phyloP scores from a whole-genome alignment of 1,140 invertebrate genomes.

The Papilio polytes region DNA sequence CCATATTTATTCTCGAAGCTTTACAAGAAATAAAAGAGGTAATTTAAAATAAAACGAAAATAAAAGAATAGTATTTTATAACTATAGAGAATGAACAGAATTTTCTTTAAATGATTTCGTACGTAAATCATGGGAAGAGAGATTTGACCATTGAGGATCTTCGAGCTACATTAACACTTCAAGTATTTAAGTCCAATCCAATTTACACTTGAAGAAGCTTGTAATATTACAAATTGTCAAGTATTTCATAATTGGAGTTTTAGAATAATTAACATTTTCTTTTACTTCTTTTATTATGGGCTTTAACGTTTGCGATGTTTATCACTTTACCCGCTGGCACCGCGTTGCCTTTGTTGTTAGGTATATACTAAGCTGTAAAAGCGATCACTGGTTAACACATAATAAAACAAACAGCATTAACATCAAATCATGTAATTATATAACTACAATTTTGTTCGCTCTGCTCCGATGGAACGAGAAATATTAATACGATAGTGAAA shows the following conservation, averaged over 20 bases:
- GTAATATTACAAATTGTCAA: background rate
- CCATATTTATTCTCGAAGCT: background rate
- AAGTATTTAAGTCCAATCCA: background rate
- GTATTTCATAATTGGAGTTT: background rate
- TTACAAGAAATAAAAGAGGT: background rate
- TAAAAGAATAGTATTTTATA: background rate
- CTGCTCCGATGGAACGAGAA: too few relatives aligned
- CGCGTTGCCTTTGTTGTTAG: background rate
- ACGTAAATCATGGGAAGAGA: too few relatives aligned
- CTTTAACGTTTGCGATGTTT: background rate
- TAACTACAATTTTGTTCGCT: too few relatives aligned
- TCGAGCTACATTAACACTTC: too few relatives aligned
- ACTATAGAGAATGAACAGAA: background rate
- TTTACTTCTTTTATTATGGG: too few relatives aligned
- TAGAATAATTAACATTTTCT: background rate
- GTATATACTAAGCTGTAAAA: background rate
- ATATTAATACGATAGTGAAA: too few relatives aligned
- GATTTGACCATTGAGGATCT: too few relatives aligned
- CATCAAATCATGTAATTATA: too few relatives aligned
- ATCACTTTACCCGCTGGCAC: background rate
- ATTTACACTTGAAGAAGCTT: background rate
- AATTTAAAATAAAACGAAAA: background rate
- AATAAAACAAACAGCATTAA: background rate
- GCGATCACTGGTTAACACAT: background rate
- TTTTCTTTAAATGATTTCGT: too few relatives aligned